These are phyloP conservation scores for Neomorphus geoffroyi DNA, from an alignment of 2,797 vertebrate species.

Conservation along the genomic window DNA sequence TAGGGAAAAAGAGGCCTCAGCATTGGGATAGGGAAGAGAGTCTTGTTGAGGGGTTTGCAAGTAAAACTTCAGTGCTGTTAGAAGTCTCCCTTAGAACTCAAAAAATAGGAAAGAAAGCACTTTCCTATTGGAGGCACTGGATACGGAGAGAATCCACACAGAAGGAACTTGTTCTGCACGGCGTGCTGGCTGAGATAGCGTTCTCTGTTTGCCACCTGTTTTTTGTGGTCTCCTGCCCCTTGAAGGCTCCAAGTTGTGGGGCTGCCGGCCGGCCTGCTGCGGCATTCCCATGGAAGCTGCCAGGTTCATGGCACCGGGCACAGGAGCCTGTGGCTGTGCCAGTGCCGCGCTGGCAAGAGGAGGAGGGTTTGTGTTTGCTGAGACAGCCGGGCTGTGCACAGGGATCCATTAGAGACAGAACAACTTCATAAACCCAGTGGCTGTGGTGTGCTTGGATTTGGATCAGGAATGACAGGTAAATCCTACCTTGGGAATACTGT, in stretches of 20 bases:
- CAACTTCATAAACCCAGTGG: accelerated
- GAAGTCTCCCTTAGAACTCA: neutral
- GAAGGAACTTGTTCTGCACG: neutral
- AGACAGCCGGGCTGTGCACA: too few relatives aligned
- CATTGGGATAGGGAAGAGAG: neutral
- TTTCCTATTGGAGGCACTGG: neutral
- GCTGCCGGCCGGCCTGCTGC: neutral
- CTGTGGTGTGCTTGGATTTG: neutral
- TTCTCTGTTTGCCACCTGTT: neutral
- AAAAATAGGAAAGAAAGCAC: neutral
- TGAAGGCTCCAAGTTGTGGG: accelerated
- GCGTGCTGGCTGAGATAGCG: neutral
- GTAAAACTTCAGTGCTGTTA: neutral
- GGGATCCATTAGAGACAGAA: too few relatives aligned
- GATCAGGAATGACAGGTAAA: neutral
- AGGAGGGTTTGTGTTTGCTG: too few relatives aligned
- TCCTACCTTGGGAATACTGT: neutral
- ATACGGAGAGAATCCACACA: neutral
- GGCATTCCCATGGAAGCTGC: neutral
- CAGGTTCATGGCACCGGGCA: neutral
- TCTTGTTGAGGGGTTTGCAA: neutral
- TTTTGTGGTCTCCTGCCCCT: neutral
- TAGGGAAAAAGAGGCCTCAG: neutral
- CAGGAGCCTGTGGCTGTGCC: accelerated
- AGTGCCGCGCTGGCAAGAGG: neutral